Evolutionary conservation across 2,797 vertebrate genomes (phyloP).

Genomic region (Telmatherina bonti): DNA sequence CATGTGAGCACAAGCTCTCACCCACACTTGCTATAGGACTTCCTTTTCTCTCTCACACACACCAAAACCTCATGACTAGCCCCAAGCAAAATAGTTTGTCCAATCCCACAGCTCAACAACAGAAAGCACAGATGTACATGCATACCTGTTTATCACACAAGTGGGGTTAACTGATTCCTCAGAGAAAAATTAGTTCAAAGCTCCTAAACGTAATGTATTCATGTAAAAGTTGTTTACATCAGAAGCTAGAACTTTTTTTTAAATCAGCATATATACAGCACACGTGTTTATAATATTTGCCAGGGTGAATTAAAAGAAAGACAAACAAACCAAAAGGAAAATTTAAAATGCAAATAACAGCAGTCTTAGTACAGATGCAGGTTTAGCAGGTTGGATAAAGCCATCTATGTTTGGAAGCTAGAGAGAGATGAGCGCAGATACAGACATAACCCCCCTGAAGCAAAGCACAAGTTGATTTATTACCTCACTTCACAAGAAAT

Average conservation of each 20-base stretch:
- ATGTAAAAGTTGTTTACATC: too few species aligned
- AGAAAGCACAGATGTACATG: conserved; percentile 1
- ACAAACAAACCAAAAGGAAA: background rate
- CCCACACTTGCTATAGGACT: conserved; percentile 36
- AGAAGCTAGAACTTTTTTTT: too few species aligned
- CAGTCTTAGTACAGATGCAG: background rate
- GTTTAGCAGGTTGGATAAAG: conserved; percentile 21
- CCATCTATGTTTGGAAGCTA: background rate
- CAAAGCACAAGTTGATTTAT: conserved; percentile 3
- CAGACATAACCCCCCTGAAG: background rate
- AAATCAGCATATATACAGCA: too few species aligned
- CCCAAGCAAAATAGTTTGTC: conserved; percentile 19
- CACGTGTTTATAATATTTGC: background rate
- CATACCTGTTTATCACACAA: background rate
- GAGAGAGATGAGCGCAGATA: background rate
- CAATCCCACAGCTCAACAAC: conserved; percentile 30
- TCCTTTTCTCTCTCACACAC: conserved; percentile 29
- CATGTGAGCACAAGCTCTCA: conserved; percentile 55
- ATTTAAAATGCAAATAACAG: background rate
- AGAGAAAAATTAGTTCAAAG: too few species aligned
- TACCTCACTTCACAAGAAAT: background rate
- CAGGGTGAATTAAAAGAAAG: background rate
- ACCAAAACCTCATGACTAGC: conserved; percentile 30
- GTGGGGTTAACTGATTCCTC: background rate
- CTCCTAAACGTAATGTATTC: too few species aligned